Base-by-base conservation (phyloP, 2,888 invertebrate species). In the Autographa gamma region DNA sequence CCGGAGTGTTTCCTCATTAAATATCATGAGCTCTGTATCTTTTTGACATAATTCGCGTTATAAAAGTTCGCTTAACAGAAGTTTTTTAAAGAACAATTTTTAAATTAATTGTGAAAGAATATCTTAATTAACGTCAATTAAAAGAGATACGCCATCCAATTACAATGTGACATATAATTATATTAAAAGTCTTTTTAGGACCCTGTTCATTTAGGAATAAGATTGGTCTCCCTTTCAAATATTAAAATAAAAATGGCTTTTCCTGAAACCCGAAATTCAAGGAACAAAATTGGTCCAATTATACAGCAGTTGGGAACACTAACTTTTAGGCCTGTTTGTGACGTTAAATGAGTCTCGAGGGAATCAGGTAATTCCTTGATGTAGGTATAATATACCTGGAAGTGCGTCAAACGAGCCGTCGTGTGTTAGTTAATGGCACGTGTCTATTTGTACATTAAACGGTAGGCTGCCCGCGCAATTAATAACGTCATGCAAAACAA, bases 1-100 rank as follows among this genome's bases (percentile, higher is more conserved):
- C n/a, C 43, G 43, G 56, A 67, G 65, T 69, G 41, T 48, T 76
- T 82, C 80, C 80, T 82, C 78, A 82, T 82, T 82, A 80, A 72
- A 69, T 61, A 61, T 25, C 31, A 60, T 14, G 54, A 25, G 25
- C 25, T 56, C 11, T 19, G 11, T 2, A n/a, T 19, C 19, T 25
- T 56, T 25, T 19, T 19, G 19, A 25, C 25, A 13, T 5, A 25
- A 25, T 56, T 25, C 13, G 13, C 48, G 48, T n/a, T n/a, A n/a
- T n/a, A 38, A 34, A 34, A 34, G 34, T 34, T 34, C 34, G 19
- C 54, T 19, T 18, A 9, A 14, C 3, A 25, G 2, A 43, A 54
- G 2, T 54, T 54, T 56, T 56, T n/a, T n/a, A n/a, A 48, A 48
- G 48, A 48, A 56, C 13, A 7, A 13, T 56, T 4, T 19, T 56